A percentile compares a stretch with the other conserved stretches of the same genome.
phyloP scores from a whole-genome alignment of 2,797 vertebrate species.

The Cirrhinus mrigala region DNA sequence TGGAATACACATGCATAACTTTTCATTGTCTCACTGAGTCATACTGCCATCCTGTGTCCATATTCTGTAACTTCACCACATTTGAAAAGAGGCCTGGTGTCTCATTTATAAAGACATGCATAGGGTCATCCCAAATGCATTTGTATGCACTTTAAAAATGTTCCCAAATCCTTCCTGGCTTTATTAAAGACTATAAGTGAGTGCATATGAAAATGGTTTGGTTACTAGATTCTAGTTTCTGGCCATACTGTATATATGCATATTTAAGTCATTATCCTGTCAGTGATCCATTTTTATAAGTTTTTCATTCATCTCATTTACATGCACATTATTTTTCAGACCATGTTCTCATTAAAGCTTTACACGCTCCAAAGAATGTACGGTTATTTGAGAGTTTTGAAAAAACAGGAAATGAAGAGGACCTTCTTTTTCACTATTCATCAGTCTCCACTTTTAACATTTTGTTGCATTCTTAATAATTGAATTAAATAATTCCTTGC shows the following conservation, averaged over 20 bases:
- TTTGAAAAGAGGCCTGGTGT: slow-evolving; percentile 17
- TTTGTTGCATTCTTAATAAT: not conserved
- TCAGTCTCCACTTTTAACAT: not conserved
- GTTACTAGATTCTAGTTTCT: not conserved
- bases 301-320: not conserved
- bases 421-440: not conserved
- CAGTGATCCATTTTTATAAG: not conserved
- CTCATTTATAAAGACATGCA: not conserved
- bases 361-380: not conserved
- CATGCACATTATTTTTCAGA: not conserved
- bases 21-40: slow-evolving; percentile 37
- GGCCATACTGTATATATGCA: not conserved
- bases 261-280: slow-evolving; percentile 3
- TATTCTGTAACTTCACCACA: slow-evolving; percentile 55
- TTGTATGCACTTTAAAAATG: not conserved
- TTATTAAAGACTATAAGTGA: not conserved
- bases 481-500: not conserved
- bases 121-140: not conserved
- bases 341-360: not conserved
- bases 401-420: not conserved
- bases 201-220: not conserved
- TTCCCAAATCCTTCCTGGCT: not conserved
- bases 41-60: slow-evolving; percentile 72
- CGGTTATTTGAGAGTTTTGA: not conserved
- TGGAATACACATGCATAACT: slow-evolving; percentile 15